Conservation (phyloP, 2,113 vertebrate species). For the Bambusicola thoracicus region DNA sequence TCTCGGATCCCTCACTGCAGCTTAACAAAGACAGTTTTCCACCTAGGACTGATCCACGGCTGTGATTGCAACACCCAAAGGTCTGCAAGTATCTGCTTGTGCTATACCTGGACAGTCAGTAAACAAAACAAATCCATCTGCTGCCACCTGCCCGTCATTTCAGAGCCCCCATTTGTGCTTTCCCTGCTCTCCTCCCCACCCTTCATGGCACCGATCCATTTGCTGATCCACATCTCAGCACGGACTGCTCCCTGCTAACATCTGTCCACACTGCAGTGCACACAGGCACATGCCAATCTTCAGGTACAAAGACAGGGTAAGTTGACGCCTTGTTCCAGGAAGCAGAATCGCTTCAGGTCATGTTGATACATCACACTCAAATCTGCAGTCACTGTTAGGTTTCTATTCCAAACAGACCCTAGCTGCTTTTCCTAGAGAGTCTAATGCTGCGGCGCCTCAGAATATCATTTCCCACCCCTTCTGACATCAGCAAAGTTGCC, state of each 20-base stretch:
- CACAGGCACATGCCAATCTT: neutral
- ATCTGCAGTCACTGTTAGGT: neutral
- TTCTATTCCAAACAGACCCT: neutral
- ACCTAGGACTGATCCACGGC: neutral
- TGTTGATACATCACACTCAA: neutral
- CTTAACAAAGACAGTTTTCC: neutral
- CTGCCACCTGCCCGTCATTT: neutral
- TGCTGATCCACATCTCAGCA: neutral
- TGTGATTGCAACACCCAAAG: neutral
- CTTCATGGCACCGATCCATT: neutral
- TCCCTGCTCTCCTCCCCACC: neutral
- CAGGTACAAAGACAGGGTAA: neutral
- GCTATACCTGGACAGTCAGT: neutral
- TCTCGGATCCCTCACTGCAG: neutral
- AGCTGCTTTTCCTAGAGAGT: neutral
- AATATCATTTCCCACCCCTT: neutral
- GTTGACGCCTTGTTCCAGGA: neutral
- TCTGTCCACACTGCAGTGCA: neutral
- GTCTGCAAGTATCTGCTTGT: conserved; percentile 18
- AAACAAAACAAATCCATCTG: neutral
- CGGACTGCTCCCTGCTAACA: neutral
- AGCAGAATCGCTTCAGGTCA: neutral
- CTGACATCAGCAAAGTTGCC: fast-evolving
- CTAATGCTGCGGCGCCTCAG: neutral
- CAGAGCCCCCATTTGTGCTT: neutral